These are phyloP conservation scores for Poecilia velifera DNA, from an alignment of 2,797 vertebrate genomes.

Conservation along the genomic window DNA sequence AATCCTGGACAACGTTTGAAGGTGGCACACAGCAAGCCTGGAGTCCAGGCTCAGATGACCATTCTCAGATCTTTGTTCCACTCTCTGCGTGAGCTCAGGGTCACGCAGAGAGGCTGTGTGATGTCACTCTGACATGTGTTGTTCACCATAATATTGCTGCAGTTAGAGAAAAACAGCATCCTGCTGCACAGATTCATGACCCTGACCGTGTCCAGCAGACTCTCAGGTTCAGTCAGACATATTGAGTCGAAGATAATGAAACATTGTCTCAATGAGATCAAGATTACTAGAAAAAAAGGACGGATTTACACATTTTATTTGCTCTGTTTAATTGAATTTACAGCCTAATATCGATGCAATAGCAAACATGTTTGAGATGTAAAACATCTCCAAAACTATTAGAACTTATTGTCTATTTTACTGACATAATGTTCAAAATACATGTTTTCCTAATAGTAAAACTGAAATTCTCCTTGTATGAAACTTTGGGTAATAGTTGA, in stretches of 20 bases:
- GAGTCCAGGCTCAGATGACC: not conserved
- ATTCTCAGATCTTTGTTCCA: not conserved
- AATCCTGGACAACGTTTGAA: not conserved
- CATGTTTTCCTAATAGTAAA: not conserved
- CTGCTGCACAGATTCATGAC: not conserved
- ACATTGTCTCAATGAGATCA: not conserved
- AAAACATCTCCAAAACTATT: not conserved
- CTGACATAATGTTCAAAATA: not conserved
- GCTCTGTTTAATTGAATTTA: not conserved
- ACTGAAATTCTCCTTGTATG: not conserved
- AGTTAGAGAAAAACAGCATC: conserved; percentile 5
- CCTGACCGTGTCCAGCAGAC: not conserved
- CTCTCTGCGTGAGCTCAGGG: not conserved
- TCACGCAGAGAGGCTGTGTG: not conserved
- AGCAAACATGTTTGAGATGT: not conserved
- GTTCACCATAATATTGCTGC: conserved; percentile 9
- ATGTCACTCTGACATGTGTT: conserved; percentile 22
- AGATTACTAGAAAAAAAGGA: not conserved
- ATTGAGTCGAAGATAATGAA: not conserved
- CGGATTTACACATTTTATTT: not conserved
- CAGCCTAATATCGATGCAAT: not conserved
- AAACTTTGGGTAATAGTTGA: not conserved
- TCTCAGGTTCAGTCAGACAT: not conserved
- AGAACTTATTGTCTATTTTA: not conserved
- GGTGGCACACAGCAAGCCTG: not conserved